phyloP scores from a whole-genome alignment of 2,797 vertebrate genomes.

The Cyprinella venusta region DNA sequence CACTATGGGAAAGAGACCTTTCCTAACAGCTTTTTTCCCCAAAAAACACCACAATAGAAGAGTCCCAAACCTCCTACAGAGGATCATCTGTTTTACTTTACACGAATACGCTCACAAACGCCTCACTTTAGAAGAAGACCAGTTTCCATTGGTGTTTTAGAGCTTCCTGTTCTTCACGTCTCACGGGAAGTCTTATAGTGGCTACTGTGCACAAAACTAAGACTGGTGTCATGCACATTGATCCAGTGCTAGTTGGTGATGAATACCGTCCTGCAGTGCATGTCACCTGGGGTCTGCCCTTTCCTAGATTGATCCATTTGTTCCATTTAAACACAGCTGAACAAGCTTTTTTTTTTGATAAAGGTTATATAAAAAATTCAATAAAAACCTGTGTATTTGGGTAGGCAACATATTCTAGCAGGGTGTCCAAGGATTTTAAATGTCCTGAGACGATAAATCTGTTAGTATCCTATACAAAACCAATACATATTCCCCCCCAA shows the following conservation, averaged over 20 bases:
- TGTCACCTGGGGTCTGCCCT: conserved; percentile 28
- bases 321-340: conserved; percentile 26
- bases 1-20: conserved; percentile 26
- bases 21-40: conserved; percentile 33
- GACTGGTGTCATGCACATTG: conserved; percentile 8
- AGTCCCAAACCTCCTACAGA: background rate
- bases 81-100: background rate
- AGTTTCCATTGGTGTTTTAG: background rate
- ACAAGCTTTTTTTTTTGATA: conserved; percentile 28
- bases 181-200: conserved; percentile 11
- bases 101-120: background rate
- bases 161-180: background rate
- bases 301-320: conserved; percentile 27
- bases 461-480: background rate
- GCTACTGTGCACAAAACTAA: background rate
- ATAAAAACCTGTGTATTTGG: background rate
- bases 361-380: background rate
- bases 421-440: background rate
- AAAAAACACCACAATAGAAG: conserved; percentile 15
- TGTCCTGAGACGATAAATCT: background rate
- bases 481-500: background rate
- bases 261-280: background rate
- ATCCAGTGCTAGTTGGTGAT: conserved; percentile 24
- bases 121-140: background rate
- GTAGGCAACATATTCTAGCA: background rate